phyloP scores from a whole-genome alignment of 2,113 vertebrate species.

The Callocephalon fimbriatum region DNA sequence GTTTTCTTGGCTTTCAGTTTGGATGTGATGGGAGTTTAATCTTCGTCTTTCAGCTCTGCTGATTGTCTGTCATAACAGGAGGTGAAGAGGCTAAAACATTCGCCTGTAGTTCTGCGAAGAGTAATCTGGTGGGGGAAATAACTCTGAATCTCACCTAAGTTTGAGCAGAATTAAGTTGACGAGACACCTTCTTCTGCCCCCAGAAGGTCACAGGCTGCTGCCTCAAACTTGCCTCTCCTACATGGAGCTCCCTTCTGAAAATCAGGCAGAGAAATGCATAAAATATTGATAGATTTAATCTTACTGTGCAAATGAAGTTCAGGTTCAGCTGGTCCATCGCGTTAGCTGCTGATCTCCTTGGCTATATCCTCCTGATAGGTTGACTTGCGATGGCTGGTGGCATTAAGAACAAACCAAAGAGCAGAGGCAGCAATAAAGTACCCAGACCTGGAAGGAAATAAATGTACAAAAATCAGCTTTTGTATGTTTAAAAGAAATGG shows the following conservation, averaged over 20 bases:
- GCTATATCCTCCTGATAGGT: not conserved
- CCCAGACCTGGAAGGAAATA: not conserved
- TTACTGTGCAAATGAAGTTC: not conserved
- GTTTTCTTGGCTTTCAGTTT: not conserved
- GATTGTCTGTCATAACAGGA: not conserved
- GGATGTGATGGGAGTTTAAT: not conserved
- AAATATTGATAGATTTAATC: conserved; percentile 56
- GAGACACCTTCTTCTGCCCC: not conserved
- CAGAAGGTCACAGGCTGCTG: not conserved
- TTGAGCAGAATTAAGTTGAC: not conserved
- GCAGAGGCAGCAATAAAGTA: not conserved
- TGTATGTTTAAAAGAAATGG: not conserved
- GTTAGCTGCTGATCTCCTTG: not conserved
- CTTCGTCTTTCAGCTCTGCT: not conserved
- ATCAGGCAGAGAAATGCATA: not conserved
- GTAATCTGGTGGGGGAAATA: conserved; percentile 37
- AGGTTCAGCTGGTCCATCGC: not conserved
- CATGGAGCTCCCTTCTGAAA: not conserved
- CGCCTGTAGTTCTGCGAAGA: not conserved
- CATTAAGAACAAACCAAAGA: not conserved
- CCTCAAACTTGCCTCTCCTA: not conserved
- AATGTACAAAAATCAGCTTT: not conserved
- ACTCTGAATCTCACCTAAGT: not conserved
- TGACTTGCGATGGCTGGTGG: not conserved
- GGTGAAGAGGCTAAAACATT: conserved; percentile 43